Base-by-base conservation (phyloP, 2,888 invertebrate species). In the Octonoba sinensis region DNA sequence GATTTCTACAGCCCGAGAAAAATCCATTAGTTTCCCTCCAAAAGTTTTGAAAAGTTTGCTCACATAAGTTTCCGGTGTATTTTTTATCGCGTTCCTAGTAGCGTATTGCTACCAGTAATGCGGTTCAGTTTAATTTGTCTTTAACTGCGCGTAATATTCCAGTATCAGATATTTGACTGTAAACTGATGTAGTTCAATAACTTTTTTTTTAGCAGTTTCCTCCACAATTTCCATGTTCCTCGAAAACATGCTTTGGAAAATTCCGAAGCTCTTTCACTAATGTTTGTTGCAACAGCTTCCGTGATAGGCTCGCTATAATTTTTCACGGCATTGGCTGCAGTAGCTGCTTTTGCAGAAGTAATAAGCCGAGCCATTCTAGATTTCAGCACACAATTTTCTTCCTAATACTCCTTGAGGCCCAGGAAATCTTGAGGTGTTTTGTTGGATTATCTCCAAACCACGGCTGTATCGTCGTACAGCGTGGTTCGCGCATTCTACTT, bases 1-100 rank as follows among this genome's bases (percentile, higher is more conserved):
- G 18, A 74, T 60, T 24, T 27, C 60, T 27, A 27, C 60, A 3
- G 36, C 27, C 27, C 15, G 11, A 16, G 60, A 27, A 27, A n/a
- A 27, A 3, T 67, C 75, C 3, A 75, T 47, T 59, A 36, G 16
- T 60, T 75, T 75, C 1, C 66, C 60, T 2, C 59, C 67, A 13
- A 24, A 59, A 13, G 66, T 59, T 18, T 67, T 75, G 16, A 67
- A 75, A 0, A 75, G 8, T 22, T 75, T 57, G 44, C 67, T 75
- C 49, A 75, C 59, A 49, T 22, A 67, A 47, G 16, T 66, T 22
- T 74, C 47, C 18, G 65, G 56, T 2, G 36, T 18, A 15, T 74
- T 47, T 22, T 74, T 74, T 0, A 57, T 74, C 1, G 44, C 36
- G 36, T 74, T 74, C n/a, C 16, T 12, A 65, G 56, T 20, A 65